Conservation (phyloP, 2,797 vertebrate species). For the Spinibarbus caldwelli region DNA sequence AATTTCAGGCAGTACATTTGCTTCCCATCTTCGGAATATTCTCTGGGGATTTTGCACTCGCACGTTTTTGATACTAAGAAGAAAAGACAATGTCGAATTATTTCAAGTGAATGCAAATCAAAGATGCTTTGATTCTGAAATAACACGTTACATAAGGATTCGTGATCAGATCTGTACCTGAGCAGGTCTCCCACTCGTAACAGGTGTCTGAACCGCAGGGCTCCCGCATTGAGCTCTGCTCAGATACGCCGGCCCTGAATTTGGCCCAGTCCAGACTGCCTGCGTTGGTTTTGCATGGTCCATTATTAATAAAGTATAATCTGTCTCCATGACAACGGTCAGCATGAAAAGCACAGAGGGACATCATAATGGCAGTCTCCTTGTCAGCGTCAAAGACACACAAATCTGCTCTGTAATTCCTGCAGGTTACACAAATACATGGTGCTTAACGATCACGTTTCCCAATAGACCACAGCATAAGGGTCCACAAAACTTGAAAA, state of each 20-base stretch:
- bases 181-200: constrained; percentile 91
- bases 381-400: constrained; percentile 79
- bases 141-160: neutral
- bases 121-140: neutral
- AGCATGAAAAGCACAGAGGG: constrained; percentile 81
- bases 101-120: neutral
- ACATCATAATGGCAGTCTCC: constrained; percentile 71
- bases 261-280: constrained; percentile 78
- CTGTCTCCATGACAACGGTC: constrained; percentile 82
- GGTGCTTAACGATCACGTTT: neutral
- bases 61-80: constrained; percentile 70
- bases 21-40: constrained; percentile 59
- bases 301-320: constrained; percentile 79
- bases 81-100: neutral
- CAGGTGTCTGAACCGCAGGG: constrained; percentile 85
- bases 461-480: neutral
- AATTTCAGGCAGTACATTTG: constrained; percentile 74
- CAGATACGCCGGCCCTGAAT: constrained; percentile 81
- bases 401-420: constrained; percentile 76
- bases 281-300: constrained; percentile 68
- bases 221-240: constrained; percentile 76
- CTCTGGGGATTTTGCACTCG: constrained; percentile 68
- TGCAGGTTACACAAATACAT: constrained; percentile 59
- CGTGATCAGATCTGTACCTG: constrained; percentile 71
- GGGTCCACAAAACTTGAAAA: neutral